Conservation (phyloP, 2,797 vertebrate genomes). For the Cyclura pinguis region DNA sequence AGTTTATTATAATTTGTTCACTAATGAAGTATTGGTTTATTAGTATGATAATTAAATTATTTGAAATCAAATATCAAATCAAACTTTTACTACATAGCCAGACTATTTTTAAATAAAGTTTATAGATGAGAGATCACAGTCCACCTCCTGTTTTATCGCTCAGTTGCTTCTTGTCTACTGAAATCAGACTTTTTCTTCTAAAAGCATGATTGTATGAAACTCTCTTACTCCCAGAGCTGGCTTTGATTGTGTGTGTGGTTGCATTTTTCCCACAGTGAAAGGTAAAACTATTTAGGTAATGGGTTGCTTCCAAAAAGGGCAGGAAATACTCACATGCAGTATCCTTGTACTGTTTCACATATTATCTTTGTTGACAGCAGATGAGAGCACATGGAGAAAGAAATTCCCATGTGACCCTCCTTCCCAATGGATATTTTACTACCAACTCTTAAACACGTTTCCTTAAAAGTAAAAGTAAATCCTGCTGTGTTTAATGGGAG, state of each 20-base stretch:
- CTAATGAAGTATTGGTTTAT: background rate
- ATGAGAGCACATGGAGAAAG: background rate
- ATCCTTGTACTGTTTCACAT: background rate
- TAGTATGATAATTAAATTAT: background rate
- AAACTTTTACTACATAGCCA: background rate
- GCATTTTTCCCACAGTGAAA: background rate
- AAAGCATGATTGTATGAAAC: background rate
- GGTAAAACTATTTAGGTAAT: background rate
- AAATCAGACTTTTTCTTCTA: background rate
- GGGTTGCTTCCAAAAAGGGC: background rate
- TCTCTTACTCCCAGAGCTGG: background rate
- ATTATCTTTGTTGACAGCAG: background rate
- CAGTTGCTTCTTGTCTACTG: background rate
- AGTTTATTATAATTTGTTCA: background rate
- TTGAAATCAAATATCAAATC: background rate
- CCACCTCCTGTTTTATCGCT: background rate
- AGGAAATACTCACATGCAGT: background rate
- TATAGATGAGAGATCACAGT: background rate
- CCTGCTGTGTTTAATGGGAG: background rate
- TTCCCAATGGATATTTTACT: background rate
- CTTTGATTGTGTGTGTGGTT: background rate
- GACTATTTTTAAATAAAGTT: background rate
- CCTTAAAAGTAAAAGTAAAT: background rate
- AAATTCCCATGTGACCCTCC: background rate
- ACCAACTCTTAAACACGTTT: background rate